Conservation (phyloP, 2,113 vertebrate genomes). For the Phalacrocorax carbo region DNA sequence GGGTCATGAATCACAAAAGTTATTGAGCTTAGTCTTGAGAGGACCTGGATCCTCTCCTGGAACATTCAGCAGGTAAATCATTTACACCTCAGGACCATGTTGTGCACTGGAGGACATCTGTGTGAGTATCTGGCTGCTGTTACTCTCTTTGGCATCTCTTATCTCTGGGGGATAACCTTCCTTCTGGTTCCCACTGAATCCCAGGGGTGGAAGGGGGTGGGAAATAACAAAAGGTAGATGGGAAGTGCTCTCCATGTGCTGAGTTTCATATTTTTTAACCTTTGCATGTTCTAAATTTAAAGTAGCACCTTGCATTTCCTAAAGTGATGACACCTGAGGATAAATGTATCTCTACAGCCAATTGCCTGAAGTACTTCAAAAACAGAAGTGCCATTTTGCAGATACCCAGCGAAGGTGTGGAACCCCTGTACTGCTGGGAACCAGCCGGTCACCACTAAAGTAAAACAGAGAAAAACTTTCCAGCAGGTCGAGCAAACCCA, state of each 20-base stretch:
- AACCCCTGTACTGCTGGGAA: fast-evolving
- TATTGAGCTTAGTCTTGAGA: not conserved
- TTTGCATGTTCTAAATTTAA: not conserved
- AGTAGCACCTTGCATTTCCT: not conserved
- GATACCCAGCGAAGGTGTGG: not conserved
- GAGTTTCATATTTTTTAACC: not conserved
- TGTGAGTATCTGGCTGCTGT: not conserved
- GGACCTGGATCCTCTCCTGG: not conserved
- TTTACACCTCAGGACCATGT: not conserved
- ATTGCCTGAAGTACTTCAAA: not conserved
- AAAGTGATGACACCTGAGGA: not conserved
- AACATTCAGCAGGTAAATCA: not conserved
- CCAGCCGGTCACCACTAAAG: not conserved
- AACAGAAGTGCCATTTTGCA: not conserved
- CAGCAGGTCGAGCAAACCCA: not conserved
- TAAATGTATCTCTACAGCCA: not conserved
- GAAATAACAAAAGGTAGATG: not conserved
- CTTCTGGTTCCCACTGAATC: not conserved
- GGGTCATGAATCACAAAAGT: not conserved
- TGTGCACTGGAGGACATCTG: not conserved
- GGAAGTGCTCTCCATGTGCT: not conserved
- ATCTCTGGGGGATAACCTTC: not conserved
- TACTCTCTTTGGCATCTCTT: not conserved
- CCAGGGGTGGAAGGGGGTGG: fast-evolving
- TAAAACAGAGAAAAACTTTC: not conserved